Percentiles rank a stretch among this genome's conserved stretches.
Evolutionary conservation across 2,888 invertebrate genomes (phyloP).

Genomic region (Augiades crinisus): DNA sequence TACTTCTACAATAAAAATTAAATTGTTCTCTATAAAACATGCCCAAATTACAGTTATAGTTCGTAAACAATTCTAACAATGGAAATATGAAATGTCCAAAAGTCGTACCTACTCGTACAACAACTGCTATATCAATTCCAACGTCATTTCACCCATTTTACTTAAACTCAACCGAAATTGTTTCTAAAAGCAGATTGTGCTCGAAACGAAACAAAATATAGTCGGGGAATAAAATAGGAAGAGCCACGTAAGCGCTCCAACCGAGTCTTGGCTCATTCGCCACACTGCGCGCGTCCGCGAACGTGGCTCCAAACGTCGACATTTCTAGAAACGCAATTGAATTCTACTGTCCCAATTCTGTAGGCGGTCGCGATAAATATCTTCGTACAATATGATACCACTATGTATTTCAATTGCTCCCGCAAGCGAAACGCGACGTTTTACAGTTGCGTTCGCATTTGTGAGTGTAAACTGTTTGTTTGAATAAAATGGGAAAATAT

Average conservation of each 20-base stretch:
- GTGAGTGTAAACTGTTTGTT: slow-evolving; percentile 4
- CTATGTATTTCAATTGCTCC: slow-evolving; percentile 5
- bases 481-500: slow-evolving; percentile 1
- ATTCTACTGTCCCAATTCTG: slow-evolving; percentile 24
- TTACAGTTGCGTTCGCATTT: neutral
- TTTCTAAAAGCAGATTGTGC: slow-evolving; percentile 24
- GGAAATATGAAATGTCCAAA: neutral
- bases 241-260: slow-evolving; percentile 18
- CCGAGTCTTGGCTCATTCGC: slow-evolving; percentile 14
- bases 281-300: slow-evolving; percentile 13
- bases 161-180: slow-evolving; percentile 18
- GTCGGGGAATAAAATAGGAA: slow-evolving; percentile 17
- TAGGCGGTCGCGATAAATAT: slow-evolving; percentile 17
- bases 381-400: slow-evolving; percentile 12
- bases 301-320: slow-evolving; percentile 19
- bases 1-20: no score
- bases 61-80: neutral
- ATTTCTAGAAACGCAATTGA: slow-evolving; percentile 21
- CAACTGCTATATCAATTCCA: slow-evolving; percentile 1
- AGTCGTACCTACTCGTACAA: neutral
- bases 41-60: no score
- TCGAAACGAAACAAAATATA: slow-evolving; percentile 23
- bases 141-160: slow-evolving; percentile 10
- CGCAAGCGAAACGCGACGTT: neutral
- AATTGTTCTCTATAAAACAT: no score